A percentile compares a stretch with the other conserved stretches of the same genome.
Conservation (phyloP, 2,888 invertebrate genomes). For the Nomada hirtipes region DNA sequence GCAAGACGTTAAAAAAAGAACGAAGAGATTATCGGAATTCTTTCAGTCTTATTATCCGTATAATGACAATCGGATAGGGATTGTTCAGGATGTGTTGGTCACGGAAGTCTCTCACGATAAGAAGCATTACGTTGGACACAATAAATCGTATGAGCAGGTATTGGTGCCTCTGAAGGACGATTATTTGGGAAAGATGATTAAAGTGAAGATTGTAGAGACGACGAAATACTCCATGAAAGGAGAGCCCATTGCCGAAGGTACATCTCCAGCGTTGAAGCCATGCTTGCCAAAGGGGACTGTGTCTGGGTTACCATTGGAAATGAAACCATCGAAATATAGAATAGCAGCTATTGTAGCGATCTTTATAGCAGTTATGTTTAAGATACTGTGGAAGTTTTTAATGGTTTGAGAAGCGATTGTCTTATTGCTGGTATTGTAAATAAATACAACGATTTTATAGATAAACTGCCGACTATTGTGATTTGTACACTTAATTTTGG, state of each 20-base stretch:
- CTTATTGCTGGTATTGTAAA: conserved; percentile 27
- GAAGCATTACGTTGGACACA: conserved; percentile 96
- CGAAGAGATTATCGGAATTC: conserved; percentile 93
- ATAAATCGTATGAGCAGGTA: conserved; percentile 97
- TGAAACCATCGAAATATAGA: conserved; percentile 70
- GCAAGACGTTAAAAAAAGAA: conserved; percentile 95
- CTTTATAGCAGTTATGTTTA: conserved; percentile 76
- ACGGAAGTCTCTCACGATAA: conserved; percentile 97
- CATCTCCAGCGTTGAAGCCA: conserved; percentile 85
- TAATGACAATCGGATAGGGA: conserved; percentile 87
- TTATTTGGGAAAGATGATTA: conserved; percentile 93
- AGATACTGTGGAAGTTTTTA: conserved; percentile 81
- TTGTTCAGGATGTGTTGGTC: conserved; percentile 92
- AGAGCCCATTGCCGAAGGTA: conserved; percentile 85
- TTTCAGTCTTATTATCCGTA: conserved; percentile 97
- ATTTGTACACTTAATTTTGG: too few species aligned
- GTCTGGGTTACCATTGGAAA: conserved; percentile 84
- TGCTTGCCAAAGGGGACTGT: conserved; percentile 86
- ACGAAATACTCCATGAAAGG: conserved; percentile 93
- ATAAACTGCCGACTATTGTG: not conserved
- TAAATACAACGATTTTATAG: conserved; percentile 35
- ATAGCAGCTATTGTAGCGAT: conserved; percentile 80
- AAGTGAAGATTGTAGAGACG: conserved; percentile 89
- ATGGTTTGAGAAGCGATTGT: conserved; percentile 40
- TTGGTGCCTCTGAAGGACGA: conserved; percentile 91